A percentile compares a stretch with the other conserved stretches of the same genome.
These are phyloP conservation scores for Smittia aterrima DNA, from an alignment of 2,888 invertebrate species.

Conservation along the genomic window DNA sequence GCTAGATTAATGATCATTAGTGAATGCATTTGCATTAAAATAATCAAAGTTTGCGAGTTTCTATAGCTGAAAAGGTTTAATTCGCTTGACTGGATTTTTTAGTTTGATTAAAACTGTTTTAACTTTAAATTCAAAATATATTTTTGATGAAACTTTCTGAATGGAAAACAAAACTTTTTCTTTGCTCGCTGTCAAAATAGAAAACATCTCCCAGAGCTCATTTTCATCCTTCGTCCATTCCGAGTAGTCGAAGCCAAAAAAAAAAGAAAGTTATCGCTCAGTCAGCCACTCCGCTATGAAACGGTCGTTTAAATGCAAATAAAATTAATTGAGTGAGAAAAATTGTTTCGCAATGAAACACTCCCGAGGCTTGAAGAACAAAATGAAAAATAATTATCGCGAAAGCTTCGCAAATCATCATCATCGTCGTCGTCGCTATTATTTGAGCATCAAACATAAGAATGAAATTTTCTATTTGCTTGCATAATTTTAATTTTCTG, in stretches of 20 bases:
- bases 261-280: neutral
- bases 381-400: neutral
- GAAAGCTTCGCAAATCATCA: neutral
- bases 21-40: neutral
- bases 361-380: neutral
- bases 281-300: neutral
- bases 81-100: no score
- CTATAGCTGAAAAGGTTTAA: no score
- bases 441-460: neutral
- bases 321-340: constrained; percentile 31
- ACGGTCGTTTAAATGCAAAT: constrained; percentile 18
- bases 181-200: no score
- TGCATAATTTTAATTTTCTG: constrained; percentile 10
- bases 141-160: no score
- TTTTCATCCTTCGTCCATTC: neutral
- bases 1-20: neutral
- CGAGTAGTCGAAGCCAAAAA: neutral
- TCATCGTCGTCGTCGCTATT: neutral
- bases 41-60: no score
- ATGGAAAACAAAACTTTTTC: no score
- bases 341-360: neutral
- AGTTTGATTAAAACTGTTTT: no score
- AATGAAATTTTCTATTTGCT: neutral
- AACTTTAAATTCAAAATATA: no score
- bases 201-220: neutral